phyloP scores from a whole-genome alignment of 2,797 vertebrate genomes.

The Acomys russatus region DNA sequence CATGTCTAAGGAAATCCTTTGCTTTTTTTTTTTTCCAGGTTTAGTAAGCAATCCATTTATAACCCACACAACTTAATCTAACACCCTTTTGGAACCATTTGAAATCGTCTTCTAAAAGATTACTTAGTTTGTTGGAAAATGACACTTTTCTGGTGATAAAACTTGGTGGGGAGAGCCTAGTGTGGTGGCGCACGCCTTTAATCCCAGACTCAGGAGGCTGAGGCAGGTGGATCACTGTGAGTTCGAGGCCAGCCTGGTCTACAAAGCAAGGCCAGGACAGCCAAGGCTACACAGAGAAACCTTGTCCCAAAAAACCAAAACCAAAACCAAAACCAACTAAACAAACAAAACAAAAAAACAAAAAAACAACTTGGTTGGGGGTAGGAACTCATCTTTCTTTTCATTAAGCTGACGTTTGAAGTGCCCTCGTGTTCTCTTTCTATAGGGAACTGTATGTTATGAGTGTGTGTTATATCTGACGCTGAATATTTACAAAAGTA shows the following conservation, averaged over 20 bases:
- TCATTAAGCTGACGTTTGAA: conserved; percentile 43
- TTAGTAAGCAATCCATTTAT: conserved; percentile 68
- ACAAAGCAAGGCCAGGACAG: no score
- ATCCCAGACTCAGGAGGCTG: no score
- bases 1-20: conserved; percentile 57
- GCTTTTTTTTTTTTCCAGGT: conserved; percentile 44
- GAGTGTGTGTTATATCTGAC: neutral
- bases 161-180: neutral
- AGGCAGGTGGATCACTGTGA: no score
- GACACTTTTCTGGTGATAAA: conserved; percentile 46
- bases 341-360: no score
- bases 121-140: conserved; percentile 68
- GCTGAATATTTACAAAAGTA: neutral
- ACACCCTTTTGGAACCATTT: conserved; percentile 34
- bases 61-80: conserved; percentile 55
- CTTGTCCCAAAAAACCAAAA: no score
- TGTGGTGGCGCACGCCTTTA: no score
- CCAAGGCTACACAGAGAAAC: no score
- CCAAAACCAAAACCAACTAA: no score
- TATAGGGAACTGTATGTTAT: neutral
- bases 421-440: neutral
- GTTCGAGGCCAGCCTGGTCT: no score
- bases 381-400: conserved; percentile 55
- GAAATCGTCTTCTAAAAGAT: conserved; percentile 40
- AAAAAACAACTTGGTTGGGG: neutral